Evolutionary conservation across 2,113 vertebrate genomes (phyloP).

Genomic region (Mirounga angustirostris): DNA sequence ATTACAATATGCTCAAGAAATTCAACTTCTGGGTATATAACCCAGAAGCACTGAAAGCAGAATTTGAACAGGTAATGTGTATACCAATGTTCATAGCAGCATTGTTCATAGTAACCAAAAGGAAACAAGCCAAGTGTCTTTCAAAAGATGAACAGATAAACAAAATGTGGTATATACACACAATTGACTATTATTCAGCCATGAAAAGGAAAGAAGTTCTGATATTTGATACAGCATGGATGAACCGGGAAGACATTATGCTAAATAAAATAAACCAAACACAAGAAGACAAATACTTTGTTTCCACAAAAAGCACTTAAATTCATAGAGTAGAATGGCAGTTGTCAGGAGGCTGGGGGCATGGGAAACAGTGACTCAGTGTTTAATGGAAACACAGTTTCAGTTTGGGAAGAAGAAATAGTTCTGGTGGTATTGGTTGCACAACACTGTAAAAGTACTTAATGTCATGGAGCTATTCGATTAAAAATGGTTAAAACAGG

Average conservation of each 20-base stretch:
- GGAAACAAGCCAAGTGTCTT: background rate
- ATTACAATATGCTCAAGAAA: background rate
- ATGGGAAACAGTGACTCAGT: background rate
- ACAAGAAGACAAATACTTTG: background rate
- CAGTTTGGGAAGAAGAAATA: background rate
- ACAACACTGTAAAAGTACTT: background rate
- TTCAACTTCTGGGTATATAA: background rate
- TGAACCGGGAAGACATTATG: background rate
- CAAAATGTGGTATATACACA: background rate
- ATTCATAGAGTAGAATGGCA: background rate
- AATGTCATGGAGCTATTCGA: background rate
- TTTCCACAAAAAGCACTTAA: background rate
- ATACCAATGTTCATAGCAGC: background rate
- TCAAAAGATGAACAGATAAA: background rate
- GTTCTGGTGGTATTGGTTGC: background rate
- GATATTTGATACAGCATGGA: background rate
- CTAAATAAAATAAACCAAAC: background rate
- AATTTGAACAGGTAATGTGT: background rate
- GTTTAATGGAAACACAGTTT: background rate
- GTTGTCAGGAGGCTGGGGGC: background rate
- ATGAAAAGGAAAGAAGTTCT: constrained; percentile 1
- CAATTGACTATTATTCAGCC: background rate
- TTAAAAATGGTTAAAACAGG: background rate
- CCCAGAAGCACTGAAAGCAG: background rate
- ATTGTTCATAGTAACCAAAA: background rate